Conservation (phyloP, 2,888 invertebrate species). For the Amphipoea oculea region DNA sequence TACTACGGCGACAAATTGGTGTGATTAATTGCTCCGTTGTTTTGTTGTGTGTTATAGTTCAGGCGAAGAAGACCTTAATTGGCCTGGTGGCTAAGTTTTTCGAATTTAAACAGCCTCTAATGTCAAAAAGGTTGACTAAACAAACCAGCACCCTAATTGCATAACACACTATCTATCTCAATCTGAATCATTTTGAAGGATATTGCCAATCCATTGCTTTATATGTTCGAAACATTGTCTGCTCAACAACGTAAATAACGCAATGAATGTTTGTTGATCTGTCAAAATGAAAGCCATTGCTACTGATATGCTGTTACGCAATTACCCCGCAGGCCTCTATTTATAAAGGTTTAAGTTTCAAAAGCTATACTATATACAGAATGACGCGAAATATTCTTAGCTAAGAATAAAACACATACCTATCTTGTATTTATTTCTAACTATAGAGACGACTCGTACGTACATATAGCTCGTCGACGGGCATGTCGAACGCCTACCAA, state of each 20-base stretch:
- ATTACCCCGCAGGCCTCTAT: not conserved
- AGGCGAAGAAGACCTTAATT: not conserved
- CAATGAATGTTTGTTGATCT: not conserved
- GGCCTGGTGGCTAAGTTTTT: slow-evolving; percentile 14
- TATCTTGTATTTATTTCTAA: slow-evolving; percentile 34
- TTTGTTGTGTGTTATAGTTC: slow-evolving; percentile 12
- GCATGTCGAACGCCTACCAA: slow-evolving; percentile 35
- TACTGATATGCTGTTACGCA: not conserved
- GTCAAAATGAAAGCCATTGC: not conserved
- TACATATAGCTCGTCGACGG: not conserved
- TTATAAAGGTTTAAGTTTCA: not conserved
- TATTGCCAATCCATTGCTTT: too few species aligned
- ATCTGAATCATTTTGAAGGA: too few species aligned
- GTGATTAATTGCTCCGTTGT: slow-evolving; percentile 10
- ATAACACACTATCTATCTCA: too few species aligned
- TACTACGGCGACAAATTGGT: slow-evolving; percentile 4
- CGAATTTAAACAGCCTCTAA: slow-evolving; percentile 8
- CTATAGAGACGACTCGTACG: slow-evolving; percentile 1
- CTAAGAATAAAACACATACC: not conserved
- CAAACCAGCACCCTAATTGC: not conserved
- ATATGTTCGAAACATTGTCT: too few species aligned
- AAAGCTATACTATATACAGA: not conserved
- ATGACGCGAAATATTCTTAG: slow-evolving; percentile 2
- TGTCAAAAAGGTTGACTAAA: not conserved
- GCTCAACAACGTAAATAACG: too few species aligned